Evolutionary conservation across 2,888 invertebrate genomes (phyloP).

Genomic region (Cremastinae sp.): DNA sequence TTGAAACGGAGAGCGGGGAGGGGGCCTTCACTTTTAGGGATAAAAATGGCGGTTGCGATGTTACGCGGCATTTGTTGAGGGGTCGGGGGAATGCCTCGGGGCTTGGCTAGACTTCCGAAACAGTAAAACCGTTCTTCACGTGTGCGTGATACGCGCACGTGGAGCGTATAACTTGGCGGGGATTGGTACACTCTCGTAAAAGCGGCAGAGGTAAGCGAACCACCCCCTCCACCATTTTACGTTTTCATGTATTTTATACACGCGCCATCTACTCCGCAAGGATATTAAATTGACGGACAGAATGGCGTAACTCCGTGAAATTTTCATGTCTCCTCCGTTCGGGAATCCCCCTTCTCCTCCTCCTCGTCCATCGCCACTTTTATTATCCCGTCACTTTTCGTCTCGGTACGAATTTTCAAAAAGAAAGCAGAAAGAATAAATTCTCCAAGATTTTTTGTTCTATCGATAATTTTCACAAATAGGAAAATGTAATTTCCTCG

Average conservation of each 20-base stretch:
- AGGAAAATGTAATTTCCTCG: too few relatives aligned
- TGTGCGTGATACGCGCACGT: conserved; percentile 68
- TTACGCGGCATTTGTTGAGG: conserved; percentile 69
- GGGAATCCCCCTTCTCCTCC: conserved; percentile 27
- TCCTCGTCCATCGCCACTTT: conserved; percentile 10
- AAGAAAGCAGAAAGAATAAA: too few relatives aligned
- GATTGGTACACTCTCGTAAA: conserved; percentile 28
- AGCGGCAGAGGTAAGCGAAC: neutral
- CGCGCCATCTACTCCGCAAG: conserved; percentile 1
- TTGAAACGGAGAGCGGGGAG: neutral
- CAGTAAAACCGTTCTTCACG: conserved; percentile 73
- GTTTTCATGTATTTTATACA: conserved; percentile 3
- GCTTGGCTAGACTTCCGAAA: conserved; percentile 76
- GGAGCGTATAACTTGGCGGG: conserved; percentile 1
- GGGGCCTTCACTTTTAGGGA: conserved; percentile 19
- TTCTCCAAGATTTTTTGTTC: too few relatives aligned
- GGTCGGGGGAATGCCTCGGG: conserved; percentile 22
- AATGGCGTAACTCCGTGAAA: conserved; percentile 4
- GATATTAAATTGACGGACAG: conserved; percentile 8
- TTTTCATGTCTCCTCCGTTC: conserved; percentile 33
- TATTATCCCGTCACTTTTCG: neutral
- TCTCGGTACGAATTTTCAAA: neutral
- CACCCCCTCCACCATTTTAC: conserved; percentile 22
- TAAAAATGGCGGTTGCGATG: conserved; percentile 64
- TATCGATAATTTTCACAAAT: too few relatives aligned